Conservation (phyloP, 2,113 vertebrate genomes). For the Pagrus major region DNA sequence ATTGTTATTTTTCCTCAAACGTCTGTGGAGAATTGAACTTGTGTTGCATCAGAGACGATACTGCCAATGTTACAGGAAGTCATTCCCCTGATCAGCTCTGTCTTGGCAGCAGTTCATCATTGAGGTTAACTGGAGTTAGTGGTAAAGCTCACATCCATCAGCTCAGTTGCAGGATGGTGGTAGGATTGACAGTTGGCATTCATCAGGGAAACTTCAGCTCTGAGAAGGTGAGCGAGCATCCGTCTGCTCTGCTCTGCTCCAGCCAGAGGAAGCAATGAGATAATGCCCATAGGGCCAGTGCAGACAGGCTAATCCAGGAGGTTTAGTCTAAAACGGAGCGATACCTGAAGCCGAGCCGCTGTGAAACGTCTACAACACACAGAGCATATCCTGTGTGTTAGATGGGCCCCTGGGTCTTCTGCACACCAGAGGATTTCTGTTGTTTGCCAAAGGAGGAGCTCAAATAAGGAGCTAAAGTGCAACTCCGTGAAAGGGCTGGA, state of each 20-base stretch:
- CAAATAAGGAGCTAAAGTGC: slow-evolving; percentile 29
- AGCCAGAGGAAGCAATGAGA: slow-evolving; percentile 26
- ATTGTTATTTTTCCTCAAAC: not conserved
- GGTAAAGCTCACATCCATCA: slow-evolving; percentile 39
- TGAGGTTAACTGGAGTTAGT: slow-evolving; percentile 38
- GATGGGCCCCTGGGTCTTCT: slow-evolving; percentile 25
- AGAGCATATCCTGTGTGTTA: slow-evolving; percentile 28
- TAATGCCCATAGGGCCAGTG: slow-evolving; percentile 19
- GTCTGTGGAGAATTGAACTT: not conserved
- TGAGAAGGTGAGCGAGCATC: slow-evolving; percentile 11
- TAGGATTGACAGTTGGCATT: slow-evolving; percentile 51
- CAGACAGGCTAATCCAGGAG: slow-evolving; percentile 56
- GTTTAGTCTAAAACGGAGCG: slow-evolving; percentile 40
- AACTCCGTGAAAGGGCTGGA: slow-evolving; percentile 38
- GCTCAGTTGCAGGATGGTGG: not conserved
- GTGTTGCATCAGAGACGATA: not conserved
- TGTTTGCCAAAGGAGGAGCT: slow-evolving; percentile 55
- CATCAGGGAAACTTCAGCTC: slow-evolving; percentile 21
- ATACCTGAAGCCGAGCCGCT: slow-evolving; percentile 14
- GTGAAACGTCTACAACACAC: slow-evolving; percentile 33
- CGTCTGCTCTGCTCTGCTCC: slow-evolving; percentile 41
- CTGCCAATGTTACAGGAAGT: not conserved
- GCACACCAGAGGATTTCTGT: slow-evolving; percentile 31
- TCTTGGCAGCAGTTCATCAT: slow-evolving; percentile 44
- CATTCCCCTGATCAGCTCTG: slow-evolving; percentile 32